phyloP scores from a whole-genome alignment of 1,140 invertebrate genomes.

The Scaptomyza hsui region DNA sequence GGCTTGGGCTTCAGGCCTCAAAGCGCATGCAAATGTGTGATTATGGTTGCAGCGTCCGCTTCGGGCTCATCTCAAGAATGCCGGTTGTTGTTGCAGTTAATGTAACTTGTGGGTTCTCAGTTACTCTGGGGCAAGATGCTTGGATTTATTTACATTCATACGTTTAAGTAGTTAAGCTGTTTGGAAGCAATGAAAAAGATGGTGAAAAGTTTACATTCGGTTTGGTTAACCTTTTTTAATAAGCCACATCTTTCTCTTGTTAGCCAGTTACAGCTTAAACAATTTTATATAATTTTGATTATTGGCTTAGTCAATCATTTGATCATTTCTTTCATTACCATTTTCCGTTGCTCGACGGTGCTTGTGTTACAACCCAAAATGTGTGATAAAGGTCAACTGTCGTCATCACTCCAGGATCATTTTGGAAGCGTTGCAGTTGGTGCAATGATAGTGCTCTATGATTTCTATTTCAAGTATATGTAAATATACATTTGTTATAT shows the following conservation, averaged over 20 bases:
- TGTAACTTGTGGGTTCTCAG: constrained; percentile 41
- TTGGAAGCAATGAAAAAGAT: constrained; percentile 6
- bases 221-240: no score
- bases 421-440: no score
- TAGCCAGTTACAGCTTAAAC: constrained; percentile 5
- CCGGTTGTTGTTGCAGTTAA: neutral
- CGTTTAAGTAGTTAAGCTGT: constrained; percentile 1
- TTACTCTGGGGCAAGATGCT: constrained; percentile 4
- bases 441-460: no score
- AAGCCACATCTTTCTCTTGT: neutral
- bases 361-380: constrained; percentile 9
- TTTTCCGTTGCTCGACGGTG: constrained; percentile 50
- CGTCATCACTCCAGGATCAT: no score
- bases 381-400: no score
- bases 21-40: constrained; percentile 77
- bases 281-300: constrained; percentile 28
- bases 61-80: constrained; percentile 29
- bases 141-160: neutral
- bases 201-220: neutral
- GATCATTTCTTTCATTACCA: constrained; percentile 51
- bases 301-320: constrained; percentile 36
- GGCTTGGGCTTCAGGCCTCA: constrained; percentile 14
- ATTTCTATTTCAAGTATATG: no score
- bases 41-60: constrained; percentile 27
- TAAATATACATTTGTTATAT: no score